A percentile compares a stretch with the other conserved stretches of the same genome.
Evolutionary conservation across 2,888 invertebrate genomes (phyloP).

Genomic region (Rotaria magnacalcarata): DNA sequence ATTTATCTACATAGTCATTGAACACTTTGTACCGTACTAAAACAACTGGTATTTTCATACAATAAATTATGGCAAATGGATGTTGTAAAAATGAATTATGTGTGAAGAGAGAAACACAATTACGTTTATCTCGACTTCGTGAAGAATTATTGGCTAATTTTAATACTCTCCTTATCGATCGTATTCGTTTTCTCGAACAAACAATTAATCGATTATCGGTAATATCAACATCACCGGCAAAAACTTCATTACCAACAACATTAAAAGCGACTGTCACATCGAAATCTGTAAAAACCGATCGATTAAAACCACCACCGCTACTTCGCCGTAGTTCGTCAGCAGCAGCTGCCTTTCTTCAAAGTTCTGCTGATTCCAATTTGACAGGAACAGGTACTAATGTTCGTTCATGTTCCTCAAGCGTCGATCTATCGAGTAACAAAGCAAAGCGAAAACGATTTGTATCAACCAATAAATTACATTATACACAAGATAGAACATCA

Average conservation of each 20-base stretch:
- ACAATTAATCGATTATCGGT: neutral
- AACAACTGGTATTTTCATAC: neutral
- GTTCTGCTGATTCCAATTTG: neutral
- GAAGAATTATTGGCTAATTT: conserved; percentile 30
- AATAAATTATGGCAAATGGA: neutral
- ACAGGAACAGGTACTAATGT: no score
- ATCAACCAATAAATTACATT: neutral
- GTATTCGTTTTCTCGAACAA: conserved; percentile 34
- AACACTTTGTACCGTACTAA: neutral
- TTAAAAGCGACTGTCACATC: neutral
- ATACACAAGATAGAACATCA: neutral
- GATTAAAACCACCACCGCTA: neutral
- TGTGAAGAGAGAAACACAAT: neutral
- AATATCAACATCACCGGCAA: neutral
- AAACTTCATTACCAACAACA: neutral
- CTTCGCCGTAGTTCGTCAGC: neutral
- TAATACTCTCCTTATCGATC: neutral
- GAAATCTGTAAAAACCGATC: neutral
- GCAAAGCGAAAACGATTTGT: neutral
- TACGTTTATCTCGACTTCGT: neutral
- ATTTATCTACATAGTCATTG: neutral
- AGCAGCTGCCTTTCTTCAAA: neutral
- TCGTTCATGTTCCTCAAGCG: neutral
- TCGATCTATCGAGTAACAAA: neutral
- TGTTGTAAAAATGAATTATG: neutral